A percentile compares a stretch with the other conserved stretches of the same genome.
These are phyloP conservation scores for Acronicta aceris DNA, from an alignment of 2,888 invertebrate genomes.

Conservation along the genomic window DNA sequence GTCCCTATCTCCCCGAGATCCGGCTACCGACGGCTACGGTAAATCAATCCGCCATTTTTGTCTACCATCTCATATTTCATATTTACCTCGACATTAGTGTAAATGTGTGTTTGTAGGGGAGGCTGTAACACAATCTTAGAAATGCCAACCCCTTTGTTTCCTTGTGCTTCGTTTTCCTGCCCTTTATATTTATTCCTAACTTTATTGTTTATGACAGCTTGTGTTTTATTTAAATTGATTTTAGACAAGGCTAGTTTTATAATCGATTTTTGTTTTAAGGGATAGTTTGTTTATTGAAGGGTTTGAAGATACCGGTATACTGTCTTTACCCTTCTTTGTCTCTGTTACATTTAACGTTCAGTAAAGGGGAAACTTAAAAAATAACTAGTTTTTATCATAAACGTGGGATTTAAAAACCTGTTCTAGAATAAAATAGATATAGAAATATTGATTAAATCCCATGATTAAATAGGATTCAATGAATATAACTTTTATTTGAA, in stretches of 20 bases:
- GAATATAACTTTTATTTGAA: too few relatives aligned
- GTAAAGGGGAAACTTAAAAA: too few relatives aligned
- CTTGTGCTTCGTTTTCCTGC: constrained; percentile 46
- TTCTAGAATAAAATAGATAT: too few relatives aligned
- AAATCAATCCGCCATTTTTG: constrained; percentile 77
- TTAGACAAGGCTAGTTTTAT: constrained; percentile 38
- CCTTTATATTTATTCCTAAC: constrained; percentile 60
- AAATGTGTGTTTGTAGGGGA: constrained; percentile 67
- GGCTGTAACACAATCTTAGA: constrained; percentile 64
- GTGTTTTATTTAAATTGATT: constrained; percentile 54
- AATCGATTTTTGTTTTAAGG: constrained; percentile 6
- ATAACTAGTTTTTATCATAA: too few relatives aligned
- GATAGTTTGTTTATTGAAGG: background rate
- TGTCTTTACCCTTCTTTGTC: too few relatives aligned
- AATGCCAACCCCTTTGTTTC: constrained; percentile 56
- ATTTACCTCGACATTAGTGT: constrained; percentile 75
- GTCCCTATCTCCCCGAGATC: constrained; percentile 65
- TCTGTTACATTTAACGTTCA: too few relatives aligned
- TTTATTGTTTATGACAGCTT: constrained; percentile 48
- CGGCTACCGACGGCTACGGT: constrained; percentile 68
- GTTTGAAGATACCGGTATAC: background rate
- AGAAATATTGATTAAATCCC: too few relatives aligned
- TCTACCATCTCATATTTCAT: constrained; percentile 71
- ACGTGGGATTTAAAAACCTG: too few relatives aligned
- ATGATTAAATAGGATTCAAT: too few relatives aligned